A percentile compares a stretch with the other conserved stretches of the same genome.
These are phyloP conservation scores for Picathartes gymnocephalus DNA, from an alignment of 2,113 vertebrate species.

Conservation along the genomic window DNA sequence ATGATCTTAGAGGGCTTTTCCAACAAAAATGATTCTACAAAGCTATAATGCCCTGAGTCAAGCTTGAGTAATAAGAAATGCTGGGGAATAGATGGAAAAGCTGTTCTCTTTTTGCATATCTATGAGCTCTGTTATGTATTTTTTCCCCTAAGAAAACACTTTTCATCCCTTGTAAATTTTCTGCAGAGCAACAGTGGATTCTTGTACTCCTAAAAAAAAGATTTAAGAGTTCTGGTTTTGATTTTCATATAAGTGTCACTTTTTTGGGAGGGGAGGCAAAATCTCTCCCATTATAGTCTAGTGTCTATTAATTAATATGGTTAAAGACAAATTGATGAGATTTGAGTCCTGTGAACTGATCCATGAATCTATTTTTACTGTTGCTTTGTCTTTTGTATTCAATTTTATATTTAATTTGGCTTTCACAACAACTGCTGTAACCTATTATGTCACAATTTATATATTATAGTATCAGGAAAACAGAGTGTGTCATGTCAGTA, in stretches of 20 bases:
- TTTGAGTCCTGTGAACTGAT: background rate
- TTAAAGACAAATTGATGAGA: background rate
- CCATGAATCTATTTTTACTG: background rate
- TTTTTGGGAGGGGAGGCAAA: accelerated
- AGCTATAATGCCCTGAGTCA: background rate
- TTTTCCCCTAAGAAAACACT: background rate
- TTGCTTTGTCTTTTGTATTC: background rate
- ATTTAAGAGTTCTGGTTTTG: background rate
- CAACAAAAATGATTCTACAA: background rate
- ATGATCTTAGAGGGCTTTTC: background rate
- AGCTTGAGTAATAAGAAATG: background rate
- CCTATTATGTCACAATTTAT: background rate
- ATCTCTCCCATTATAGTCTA: background rate
- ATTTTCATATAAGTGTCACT: background rate
- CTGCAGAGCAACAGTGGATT: background rate
- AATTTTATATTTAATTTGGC: background rate
- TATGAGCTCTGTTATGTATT: background rate
- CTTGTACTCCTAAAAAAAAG: background rate
- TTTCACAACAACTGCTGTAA: background rate
- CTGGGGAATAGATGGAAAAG: background rate
- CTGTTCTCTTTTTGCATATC: background rate
- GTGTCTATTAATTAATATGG: background rate
- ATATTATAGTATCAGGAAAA: background rate
- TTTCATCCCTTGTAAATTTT: background rate
- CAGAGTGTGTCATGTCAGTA: background rate